phyloP scores from a whole-genome alignment of 2,888 invertebrate species.

The Nephrocerus scutellatus region DNA sequence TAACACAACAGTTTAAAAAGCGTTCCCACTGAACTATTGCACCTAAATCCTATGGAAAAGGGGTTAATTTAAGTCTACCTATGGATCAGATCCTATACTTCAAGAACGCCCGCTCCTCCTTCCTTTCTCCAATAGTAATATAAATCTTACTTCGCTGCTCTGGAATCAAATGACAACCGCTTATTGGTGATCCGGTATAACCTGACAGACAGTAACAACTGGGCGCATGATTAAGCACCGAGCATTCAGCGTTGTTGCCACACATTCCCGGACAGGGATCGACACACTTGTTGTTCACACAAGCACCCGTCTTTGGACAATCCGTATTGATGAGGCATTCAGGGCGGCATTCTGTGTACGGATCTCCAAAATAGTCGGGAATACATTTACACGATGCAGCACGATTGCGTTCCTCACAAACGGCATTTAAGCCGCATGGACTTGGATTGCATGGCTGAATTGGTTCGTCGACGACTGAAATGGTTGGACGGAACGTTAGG shows the following conservation, averaged over 20 bases:
- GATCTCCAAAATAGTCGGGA: conserved; percentile 59
- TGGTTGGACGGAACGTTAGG: no score
- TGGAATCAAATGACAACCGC: conserved; percentile 44
- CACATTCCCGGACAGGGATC: conserved; percentile 81
- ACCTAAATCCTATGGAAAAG: no score
- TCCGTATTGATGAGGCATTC: conserved; percentile 63
- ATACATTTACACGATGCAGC: conserved; percentile 60
- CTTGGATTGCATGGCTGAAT: conserved; percentile 57
- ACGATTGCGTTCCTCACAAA: conserved; percentile 58
- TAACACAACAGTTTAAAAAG: no score
- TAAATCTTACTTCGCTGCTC: conserved; percentile 38
- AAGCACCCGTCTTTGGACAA: conserved; percentile 57
- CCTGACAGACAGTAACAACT: conserved; percentile 57
- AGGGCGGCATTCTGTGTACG: conserved; percentile 60
- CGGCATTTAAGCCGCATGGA: conserved; percentile 62
- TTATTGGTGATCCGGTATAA: conserved; percentile 57
- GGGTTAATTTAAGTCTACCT: no score
- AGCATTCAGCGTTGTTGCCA: conserved; percentile 70
- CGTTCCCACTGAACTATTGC: no score
- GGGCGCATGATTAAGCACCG: conserved; percentile 60
- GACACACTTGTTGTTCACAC: conserved; percentile 68
- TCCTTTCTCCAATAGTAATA: neutral
- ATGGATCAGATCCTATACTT: no score
- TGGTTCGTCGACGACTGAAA: conserved; percentile 48
- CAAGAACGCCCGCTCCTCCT: no score